phyloP scores from a whole-genome alignment of 2,113 vertebrate species.

The Phaethon lepturus region DNA sequence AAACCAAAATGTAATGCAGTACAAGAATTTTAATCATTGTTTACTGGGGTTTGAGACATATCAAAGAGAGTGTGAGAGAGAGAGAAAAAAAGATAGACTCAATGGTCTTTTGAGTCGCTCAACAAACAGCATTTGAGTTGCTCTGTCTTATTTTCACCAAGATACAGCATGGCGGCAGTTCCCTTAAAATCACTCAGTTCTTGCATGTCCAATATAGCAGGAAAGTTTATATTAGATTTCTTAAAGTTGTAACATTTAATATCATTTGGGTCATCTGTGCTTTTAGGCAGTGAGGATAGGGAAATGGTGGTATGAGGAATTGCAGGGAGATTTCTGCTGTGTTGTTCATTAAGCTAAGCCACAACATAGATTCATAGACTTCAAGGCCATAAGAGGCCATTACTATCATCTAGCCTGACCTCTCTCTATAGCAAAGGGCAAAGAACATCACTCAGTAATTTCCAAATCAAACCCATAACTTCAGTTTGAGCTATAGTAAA shows the following conservation, averaged over 20 bases:
- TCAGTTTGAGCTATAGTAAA: background rate
- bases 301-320: background rate
- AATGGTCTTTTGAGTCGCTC: background rate
- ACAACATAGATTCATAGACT: slow-evolving; percentile 1
- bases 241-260: background rate
- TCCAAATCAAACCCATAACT: slow-evolving; percentile 31
- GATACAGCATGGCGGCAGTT: background rate
- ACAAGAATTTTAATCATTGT: background rate
- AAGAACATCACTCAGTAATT: background rate
- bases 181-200: background rate
- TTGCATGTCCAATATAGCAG: background rate
- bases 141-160: background rate
- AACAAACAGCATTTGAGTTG: background rate
- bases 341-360: background rate
- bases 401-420: background rate
- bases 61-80: background rate
- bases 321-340: background rate
- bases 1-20: background rate
- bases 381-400: background rate
- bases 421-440: background rate
- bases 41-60: background rate
- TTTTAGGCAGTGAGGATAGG: background rate
- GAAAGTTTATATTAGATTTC: background rate
- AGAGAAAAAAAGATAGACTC: background rate
- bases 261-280: background rate